phyloP scores from a whole-genome alignment of 2,888 invertebrate genomes.

The Monopis laevigella region DNA sequence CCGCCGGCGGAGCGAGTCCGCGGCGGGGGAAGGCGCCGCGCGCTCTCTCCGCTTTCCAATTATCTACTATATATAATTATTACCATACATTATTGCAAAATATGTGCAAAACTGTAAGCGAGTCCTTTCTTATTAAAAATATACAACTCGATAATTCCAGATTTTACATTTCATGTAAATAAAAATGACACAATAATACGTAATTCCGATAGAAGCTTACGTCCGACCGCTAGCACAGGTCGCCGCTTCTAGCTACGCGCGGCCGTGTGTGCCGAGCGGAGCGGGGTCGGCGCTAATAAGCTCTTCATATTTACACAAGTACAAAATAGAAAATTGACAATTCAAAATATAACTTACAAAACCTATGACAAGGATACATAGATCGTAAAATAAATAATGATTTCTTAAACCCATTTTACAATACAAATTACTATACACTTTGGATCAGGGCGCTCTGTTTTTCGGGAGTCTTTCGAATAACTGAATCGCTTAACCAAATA shows the following conservation, averaged over 20 bases:
- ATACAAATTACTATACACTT: no score
- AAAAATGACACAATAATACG: constrained; percentile 54
- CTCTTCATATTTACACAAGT: constrained; percentile 64
- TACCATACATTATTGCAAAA: constrained; percentile 64
- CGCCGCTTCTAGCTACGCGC: constrained; percentile 60
- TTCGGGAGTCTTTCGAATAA: neutral
- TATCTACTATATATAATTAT: constrained; percentile 47
- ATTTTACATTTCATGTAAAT: constrained; percentile 42
- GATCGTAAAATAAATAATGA: no score
- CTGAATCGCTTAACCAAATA: constrained; percentile 55
- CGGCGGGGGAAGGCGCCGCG: constrained; percentile 31
- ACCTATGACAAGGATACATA: constrained; percentile 4
- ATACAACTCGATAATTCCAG: constrained; percentile 49
- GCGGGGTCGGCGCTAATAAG: constrained; percentile 55
- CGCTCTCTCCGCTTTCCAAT: constrained; percentile 23
- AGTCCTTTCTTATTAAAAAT: constrained; percentile 49
- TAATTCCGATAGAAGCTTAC: constrained; percentile 30
- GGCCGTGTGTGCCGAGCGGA: constrained; percentile 53
- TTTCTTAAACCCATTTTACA: no score
- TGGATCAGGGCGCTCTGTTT: no score
- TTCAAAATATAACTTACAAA: constrained; percentile 60
- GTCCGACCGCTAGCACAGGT: constrained; percentile 37
- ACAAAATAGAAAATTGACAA: constrained; percentile 64
- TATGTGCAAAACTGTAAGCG: constrained; percentile 64
- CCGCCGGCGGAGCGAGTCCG: constrained; percentile 25